Evolutionary conservation across 1,140 invertebrate species (phyloP), one percentile per base, ranked within the genome.

Genomic region (Apis laboriosa): DNA sequence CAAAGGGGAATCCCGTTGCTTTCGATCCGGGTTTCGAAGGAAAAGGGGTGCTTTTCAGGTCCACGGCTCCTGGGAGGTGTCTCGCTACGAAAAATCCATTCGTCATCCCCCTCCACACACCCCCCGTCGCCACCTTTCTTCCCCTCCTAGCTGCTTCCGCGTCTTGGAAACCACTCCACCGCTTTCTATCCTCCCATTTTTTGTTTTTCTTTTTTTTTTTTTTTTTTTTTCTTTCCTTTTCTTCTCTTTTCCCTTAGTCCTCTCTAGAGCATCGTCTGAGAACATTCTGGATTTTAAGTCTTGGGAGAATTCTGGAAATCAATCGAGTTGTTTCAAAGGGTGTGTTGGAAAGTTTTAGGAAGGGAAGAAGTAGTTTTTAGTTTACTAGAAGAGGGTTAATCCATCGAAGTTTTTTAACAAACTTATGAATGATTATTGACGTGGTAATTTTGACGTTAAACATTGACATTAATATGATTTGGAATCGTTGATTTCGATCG

Each of bases 1-100:
- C 87, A 88, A 84, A 64, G 28, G 82, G 79, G 81, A 81, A 84
- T 84, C 76, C 78, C 76, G 77, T 84, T 80, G 68, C 77, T 83
- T 86, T 86, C 77, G 70, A 84, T 77, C 66, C 81, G 28, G 68
- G 60, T 68, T 71, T 55, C 56, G 56, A 43, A 64, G 61, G 72
- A 43, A 81, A 84, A 75, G 71, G 71, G 72, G 71, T 66, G 67
- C 68, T 80, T 64, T 79, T 72, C 76, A 82, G 80, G 80, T 61
- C 64, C 73, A n/a, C 64, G 63, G 70, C 79, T 70, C 68, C 70
- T 79, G 77, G 76, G 83, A 87, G 61, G 73, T 76, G 77, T 79
- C 76, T 73, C 76, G 71, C n/a, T 83, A 83, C 64, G 61, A 73
- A 83, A 77, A 82, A 77, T 58, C 76, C 73, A 88, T 88, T 88